Evolutionary conservation across 2,888 invertebrate genomes (phyloP).

Genomic region (Drosophila nr. fundita): DNA sequence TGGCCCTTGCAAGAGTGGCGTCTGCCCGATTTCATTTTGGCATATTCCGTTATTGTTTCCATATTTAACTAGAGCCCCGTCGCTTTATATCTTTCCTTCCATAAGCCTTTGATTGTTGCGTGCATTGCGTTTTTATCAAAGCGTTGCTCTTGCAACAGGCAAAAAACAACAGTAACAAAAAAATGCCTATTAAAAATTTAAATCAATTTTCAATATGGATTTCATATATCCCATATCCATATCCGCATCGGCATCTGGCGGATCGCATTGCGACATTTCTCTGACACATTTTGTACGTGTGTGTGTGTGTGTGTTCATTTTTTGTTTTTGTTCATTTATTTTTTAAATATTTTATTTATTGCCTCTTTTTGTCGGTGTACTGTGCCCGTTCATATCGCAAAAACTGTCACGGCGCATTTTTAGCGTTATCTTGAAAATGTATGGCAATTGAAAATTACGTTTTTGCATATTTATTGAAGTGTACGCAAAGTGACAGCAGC

Average conservation of each 20-base stretch:
- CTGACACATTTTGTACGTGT: constrained; percentile 57
- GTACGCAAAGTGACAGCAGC: constrained; percentile 22
- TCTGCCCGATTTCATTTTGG: constrained; percentile 66
- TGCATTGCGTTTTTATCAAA: constrained; percentile 78
- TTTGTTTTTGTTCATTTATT: constrained; percentile 9
- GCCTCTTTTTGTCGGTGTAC: constrained; percentile 29
- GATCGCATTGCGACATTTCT: constrained; percentile 46
- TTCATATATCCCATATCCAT: constrained; percentile 49
- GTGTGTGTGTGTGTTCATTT: background rate
- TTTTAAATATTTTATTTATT: constrained; percentile 6
- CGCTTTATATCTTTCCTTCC: constrained; percentile 59
- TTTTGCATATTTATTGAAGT: constrained; percentile 42
- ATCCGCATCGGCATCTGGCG: constrained; percentile 54
- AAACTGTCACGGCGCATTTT: constrained; percentile 50
- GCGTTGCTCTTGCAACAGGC: constrained; percentile 25
- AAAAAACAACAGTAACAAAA: constrained; percentile 13
- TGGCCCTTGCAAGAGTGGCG: constrained; percentile 58
- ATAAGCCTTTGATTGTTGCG: constrained; percentile 78
- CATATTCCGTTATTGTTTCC: constrained; percentile 74
- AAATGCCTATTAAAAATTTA: constrained; percentile 77
- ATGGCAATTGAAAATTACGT: constrained; percentile 50
- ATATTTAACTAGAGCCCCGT: constrained; percentile 73
- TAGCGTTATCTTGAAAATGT: constrained; percentile 60
- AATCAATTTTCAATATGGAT: constrained; percentile 80
- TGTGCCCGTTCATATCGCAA: constrained; percentile 42